These are phyloP conservation scores for Tringa solitaria DNA, from an alignment of 2,113 vertebrate genomes.

Conservation along the genomic window DNA sequence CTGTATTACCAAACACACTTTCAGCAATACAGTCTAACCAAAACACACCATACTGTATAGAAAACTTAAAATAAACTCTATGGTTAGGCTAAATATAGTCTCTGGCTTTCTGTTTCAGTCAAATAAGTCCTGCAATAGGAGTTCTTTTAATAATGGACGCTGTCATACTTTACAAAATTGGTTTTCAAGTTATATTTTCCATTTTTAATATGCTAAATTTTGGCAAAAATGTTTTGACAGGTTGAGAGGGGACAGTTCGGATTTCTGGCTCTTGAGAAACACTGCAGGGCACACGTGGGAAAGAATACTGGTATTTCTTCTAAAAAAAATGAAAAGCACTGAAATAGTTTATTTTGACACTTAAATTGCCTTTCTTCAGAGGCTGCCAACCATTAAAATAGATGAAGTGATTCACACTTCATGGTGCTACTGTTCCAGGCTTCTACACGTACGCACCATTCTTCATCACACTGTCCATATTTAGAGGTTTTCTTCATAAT, in stretches of 20 bases:
- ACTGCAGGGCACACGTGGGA: neutral
- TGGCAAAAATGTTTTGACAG: neutral
- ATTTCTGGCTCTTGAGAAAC: neutral
- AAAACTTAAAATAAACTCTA: neutral
- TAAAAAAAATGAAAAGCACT: neutral
- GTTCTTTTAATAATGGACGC: neutral
- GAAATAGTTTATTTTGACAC: constrained; percentile 40
- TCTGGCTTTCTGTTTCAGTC: neutral
- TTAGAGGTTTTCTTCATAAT: neutral
- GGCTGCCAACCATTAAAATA: constrained; percentile 16
- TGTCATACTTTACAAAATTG: neutral
- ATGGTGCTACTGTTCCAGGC: neutral
- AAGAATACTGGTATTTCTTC: neutral
- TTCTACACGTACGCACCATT: neutral
- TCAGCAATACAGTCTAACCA: neutral
- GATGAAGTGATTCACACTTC: constrained; percentile 10
- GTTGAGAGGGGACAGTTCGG: neutral
- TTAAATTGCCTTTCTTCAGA: constrained; percentile 32
- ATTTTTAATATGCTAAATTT: neutral
- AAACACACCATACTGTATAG: neutral
- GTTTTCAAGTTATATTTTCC: neutral
- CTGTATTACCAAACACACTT: neutral
- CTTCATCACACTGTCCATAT: neutral
- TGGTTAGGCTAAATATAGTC: neutral
- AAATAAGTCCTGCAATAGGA: neutral